Conservation (phyloP, 2,113 vertebrate species). For the Labeo rohita region DNA sequence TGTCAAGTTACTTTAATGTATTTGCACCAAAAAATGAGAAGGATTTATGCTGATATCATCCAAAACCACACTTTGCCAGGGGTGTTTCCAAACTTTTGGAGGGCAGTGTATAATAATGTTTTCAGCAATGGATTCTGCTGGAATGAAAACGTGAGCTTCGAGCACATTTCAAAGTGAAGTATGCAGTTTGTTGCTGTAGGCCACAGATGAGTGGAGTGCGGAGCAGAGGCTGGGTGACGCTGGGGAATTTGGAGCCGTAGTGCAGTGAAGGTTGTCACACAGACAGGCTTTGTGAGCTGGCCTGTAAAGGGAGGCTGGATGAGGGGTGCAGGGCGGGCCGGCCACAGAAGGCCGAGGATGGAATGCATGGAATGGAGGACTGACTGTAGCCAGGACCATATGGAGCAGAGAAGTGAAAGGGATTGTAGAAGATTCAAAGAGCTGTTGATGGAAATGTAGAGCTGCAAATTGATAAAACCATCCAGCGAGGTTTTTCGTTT, state of each 20-base stretch:
- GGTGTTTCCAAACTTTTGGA: no score
- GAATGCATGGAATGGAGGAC: slow-evolving; percentile 79
- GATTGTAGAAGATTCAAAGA: background rate
- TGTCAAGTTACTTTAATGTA: no score
- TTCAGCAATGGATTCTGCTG: background rate
- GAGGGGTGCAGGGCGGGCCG: slow-evolving; percentile 62
- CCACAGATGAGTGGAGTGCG: slow-evolving; percentile 1
- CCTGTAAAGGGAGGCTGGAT: slow-evolving; percentile 25
- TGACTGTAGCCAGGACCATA: slow-evolving; percentile 62
- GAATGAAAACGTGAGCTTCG: background rate
- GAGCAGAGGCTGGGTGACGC: slow-evolving; percentile 24
- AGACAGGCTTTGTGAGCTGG: slow-evolving; percentile 75
- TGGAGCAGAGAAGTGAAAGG: slow-evolving; percentile 25
- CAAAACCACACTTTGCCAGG: no score
- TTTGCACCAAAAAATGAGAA: no score
- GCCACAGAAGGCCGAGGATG: slow-evolving; percentile 70
- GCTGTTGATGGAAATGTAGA: background rate
- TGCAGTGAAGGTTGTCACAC: slow-evolving; percentile 60
- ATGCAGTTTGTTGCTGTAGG: background rate
- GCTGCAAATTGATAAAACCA: background rate
- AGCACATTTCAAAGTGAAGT: background rate
- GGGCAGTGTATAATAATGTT: no score
- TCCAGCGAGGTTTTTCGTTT: background rate
- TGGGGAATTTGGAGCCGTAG: slow-evolving; percentile 47
- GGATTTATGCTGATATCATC: no score